A percentile compares a stretch with the other conserved stretches of the same genome.
These are phyloP conservation scores for Tiliqua scincoides DNA, from an alignment of 2,113 vertebrate species.

Conservation along the genomic window DNA sequence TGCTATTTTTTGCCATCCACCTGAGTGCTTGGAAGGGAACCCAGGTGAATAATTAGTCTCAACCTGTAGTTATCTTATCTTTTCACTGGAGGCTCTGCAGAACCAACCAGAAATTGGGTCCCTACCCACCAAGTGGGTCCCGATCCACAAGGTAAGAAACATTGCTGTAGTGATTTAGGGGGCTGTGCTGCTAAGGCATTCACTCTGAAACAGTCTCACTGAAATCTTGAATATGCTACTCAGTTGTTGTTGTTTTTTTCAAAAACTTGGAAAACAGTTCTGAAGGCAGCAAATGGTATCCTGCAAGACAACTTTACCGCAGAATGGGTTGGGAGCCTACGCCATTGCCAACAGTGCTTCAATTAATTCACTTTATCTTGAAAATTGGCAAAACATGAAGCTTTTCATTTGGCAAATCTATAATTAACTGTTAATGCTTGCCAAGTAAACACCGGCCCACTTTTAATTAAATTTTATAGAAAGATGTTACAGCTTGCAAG, in stretches of 20 bases:
- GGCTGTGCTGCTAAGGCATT: not conserved
- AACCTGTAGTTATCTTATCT: no score
- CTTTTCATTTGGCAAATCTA: conserved; percentile 71
- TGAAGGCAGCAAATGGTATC: not conserved
- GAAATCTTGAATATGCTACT: conserved; percentile 6
- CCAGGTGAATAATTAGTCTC: no score
- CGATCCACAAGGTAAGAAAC: no score
- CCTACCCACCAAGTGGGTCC: not conserved
- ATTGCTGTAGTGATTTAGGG: not conserved
- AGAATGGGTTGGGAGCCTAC: conserved; percentile 63
- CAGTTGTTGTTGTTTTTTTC: conserved; percentile 19
- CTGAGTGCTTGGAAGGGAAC: no score
- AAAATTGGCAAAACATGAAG: conserved; percentile 74
- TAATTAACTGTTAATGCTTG: conserved; percentile 69
- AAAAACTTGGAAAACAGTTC: no score
- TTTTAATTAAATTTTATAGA: conserved; percentile 73
- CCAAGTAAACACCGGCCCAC: conserved; percentile 70
- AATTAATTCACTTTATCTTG: conserved; percentile 72
- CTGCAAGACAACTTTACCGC: conserved; percentile 49
- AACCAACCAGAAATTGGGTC: no score
- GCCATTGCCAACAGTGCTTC: conserved; percentile 63
- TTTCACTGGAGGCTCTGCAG: no score
- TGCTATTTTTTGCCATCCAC: no score
- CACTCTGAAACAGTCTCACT: not conserved
- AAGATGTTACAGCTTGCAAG: conserved; percentile 64